Evolutionary conservation across 2,797 vertebrate genomes (phyloP).

Genomic region (Chaunax sp.): DNA sequence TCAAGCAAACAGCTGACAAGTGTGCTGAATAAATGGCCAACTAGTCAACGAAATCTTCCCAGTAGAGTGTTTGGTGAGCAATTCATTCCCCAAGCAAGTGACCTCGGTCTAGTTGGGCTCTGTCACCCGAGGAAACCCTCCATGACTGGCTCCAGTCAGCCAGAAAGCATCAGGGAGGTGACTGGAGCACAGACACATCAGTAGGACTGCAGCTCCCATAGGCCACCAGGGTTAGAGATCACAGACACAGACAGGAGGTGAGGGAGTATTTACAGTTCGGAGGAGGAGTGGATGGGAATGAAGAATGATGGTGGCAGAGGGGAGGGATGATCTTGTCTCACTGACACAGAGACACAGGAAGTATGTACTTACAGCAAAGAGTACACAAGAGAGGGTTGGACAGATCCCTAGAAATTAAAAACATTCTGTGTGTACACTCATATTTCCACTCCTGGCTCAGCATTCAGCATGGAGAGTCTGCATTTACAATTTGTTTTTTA

Average conservation of each 20-base stretch:
- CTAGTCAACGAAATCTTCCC: constrained; percentile 44
- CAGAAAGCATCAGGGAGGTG: constrained; percentile 58
- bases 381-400: constrained; percentile 13
- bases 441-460: background rate
- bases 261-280: constrained; percentile 55
- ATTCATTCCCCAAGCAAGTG: constrained; percentile 42
- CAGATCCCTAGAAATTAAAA: constrained; percentile 24
- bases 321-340: constrained; percentile 22
- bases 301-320: constrained; percentile 44
- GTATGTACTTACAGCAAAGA: constrained; percentile 24
- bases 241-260: constrained; percentile 31
- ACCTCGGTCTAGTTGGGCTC: constrained; percentile 44
- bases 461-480: background rate
- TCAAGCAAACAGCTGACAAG: constrained; percentile 48
- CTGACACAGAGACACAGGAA: constrained; percentile 46
- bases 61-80: constrained; percentile 35
- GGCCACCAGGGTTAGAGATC: constrained; percentile 53
- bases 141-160: constrained; percentile 44
- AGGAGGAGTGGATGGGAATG: constrained; percentile 55
- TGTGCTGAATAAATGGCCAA: constrained; percentile 48
- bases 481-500: too few relatives aligned
- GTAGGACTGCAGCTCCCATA: constrained; percentile 48
- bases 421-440: constrained; percentile 19
- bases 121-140: constrained; percentile 52
- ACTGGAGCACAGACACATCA: constrained; percentile 55